Evolutionary conservation across 2,113 vertebrate species (phyloP), one percentile per base, ranked within the genome.

Genomic region (Benitochromis conjunctus): DNA sequence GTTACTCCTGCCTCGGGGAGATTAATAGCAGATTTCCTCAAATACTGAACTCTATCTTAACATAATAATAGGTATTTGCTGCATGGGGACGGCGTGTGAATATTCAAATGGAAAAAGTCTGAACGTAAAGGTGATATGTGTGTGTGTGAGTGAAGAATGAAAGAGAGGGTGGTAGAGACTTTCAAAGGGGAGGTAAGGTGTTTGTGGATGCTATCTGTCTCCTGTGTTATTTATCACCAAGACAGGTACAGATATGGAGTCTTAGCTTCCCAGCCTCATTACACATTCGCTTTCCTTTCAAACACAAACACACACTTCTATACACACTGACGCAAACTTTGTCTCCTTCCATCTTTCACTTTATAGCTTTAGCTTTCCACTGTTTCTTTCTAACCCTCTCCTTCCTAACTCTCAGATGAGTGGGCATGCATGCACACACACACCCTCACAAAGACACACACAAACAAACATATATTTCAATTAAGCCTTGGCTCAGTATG

Each of bases 381-480:
- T 5, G 21, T 54, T 76, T 76, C 83, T 43, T 81, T 34, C 79
- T 34, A 26, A n/a, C 16, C 62, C 41, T 46, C 8, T 4, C 86
- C 56, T n/a, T 5, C 12, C 79, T 41, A 38, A 46, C 43, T 14
- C 57, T 56, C 71, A 19, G 24, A 56, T 53, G 24, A 51, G 4
- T 31, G 0, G 9, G 66, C 41, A 13, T 18, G 46, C 77, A 36
- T 53, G 18, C 69, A 31, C 55, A 76, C 13, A 18, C 58, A 54
- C 58, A 53, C 55, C 71, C 10, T 13, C n/a, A 19, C 66, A 48
- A 53, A 74, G 26, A 83, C 83, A 66, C 85, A 71, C 83, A 90
- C 56, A 92, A 82, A 89, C 88, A 93, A 89, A 94, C 90, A 94
- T 90, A 88, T 86, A 92, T 95, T 96, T 95, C 94, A 95, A 95